Percentiles rank a stretch among this genome's conserved stretches.
Conservation (phyloP, 1,140 invertebrate species). For the Acromyrmex heyeri region DNA sequence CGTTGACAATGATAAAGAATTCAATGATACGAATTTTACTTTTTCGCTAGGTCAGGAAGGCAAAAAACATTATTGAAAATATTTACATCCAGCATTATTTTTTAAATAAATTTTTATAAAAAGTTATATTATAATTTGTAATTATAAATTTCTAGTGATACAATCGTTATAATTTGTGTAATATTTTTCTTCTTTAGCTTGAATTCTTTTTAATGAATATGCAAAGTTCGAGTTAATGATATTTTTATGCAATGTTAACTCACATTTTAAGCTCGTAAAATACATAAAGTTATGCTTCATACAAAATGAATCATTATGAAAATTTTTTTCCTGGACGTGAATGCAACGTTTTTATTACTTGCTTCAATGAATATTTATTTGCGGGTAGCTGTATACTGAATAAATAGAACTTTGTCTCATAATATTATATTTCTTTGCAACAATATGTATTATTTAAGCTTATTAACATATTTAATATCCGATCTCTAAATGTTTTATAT, state of each 20-base stretch:
- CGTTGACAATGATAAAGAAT: neutral
- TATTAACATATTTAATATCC: conserved; percentile 8
- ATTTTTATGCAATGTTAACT: conserved; percentile 42
- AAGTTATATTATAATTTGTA: neutral
- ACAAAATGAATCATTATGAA: conserved; percentile 12
- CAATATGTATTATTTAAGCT: conserved; percentile 5
- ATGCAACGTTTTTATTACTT: conserved; percentile 32
- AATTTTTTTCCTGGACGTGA: conserved; percentile 4
- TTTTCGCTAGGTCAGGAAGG: neutral
- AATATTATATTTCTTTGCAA: neutral
- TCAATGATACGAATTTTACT: neutral
- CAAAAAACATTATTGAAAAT: neutral
- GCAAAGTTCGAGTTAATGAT: conserved; percentile 2
- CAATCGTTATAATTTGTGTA: neutral
- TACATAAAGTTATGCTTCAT: neutral
- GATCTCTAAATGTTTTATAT: neutral
- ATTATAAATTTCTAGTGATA: neutral
- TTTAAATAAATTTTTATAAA: neutral
- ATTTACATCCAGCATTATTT: conserved; percentile 13
- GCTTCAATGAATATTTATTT: conserved; percentile 43
- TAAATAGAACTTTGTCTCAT: conserved; percentile 43
- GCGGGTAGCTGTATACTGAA: neutral
- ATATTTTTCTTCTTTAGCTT: neutral
- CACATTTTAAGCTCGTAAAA: conserved; percentile 25
- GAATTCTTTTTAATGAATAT: conserved; percentile 18